These are phyloP conservation scores for Carabus problematicus DNA, from an alignment of 2,888 invertebrate species.

Conservation along the genomic window DNA sequence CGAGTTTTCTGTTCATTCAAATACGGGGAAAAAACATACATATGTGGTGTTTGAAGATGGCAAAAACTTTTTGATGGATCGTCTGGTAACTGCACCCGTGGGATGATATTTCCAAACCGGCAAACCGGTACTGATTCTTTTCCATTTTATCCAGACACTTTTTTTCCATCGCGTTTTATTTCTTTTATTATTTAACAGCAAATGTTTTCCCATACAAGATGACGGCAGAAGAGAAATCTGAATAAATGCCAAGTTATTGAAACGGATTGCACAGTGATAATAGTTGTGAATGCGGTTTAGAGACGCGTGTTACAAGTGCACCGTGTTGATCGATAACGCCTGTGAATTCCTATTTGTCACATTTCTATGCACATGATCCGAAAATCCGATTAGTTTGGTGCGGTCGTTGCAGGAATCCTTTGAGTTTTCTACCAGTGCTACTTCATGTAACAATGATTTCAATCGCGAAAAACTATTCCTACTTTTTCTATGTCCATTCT, in stretches of 20 bases:
- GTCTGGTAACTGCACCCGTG: constrained; percentile 22
- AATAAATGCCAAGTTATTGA: too few relatives aligned
- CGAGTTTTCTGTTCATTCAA: not conserved
- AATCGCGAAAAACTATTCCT: too few relatives aligned
- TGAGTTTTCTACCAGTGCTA: not conserved
- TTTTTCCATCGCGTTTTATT: constrained; percentile 11
- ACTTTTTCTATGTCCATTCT: too few relatives aligned
- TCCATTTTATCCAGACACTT: constrained; percentile 8
- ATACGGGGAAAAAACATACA: not conserved
- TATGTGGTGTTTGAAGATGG: not conserved
- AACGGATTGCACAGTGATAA: too few relatives aligned
- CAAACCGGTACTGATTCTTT: not conserved
- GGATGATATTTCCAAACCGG: constrained; percentile 13
- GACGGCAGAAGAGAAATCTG: too few relatives aligned
- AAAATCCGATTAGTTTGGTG: constrained; percentile 31
- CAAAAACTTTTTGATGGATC: not conserved
- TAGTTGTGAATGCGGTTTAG: not conserved
- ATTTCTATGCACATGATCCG: constrained; percentile 32
- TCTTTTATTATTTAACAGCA: not conserved
- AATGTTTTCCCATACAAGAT: too few relatives aligned
- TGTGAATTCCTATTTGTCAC: constrained; percentile 24
- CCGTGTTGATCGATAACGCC: constrained; percentile 16
- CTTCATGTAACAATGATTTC: too few relatives aligned
- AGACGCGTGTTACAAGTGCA: not conserved
- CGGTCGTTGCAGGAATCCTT: constrained; percentile 25